Evolutionary conservation across 2,888 invertebrate species (phyloP), one percentile per base, ranked within the genome.

Genomic region (Halocaridina rubra): DNA sequence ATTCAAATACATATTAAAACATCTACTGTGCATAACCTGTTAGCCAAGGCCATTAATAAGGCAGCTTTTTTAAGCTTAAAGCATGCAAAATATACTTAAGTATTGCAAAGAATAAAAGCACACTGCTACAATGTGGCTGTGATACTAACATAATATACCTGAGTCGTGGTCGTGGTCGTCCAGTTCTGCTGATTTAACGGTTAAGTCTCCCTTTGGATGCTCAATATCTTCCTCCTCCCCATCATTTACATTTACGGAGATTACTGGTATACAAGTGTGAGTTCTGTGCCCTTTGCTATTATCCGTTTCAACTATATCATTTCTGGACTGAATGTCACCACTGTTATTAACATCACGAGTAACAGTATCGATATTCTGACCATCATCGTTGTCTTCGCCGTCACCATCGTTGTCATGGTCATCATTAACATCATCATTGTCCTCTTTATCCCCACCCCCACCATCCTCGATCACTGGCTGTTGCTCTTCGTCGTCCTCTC

Each of bases 111-210:
- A 59, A 77, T 29, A 76, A 77, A 57, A 16, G 30, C 19, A 30
- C 72, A 69, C 16, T 67, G 82, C 82, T 78, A 84, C 72, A 77
- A 39, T 71, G 64, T 67, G 69, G 85, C 29, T 80, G 80, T 85
- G 85, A 85, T 85, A 85, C 85, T 85, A 85, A 85, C 85, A 85
- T 85, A 85, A 77, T 80, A 86, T 86, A 86, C 86, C 86, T 86
- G 86, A 86, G 81, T 86, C 86, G 77, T 86, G 86, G 74, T 86
- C 86, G 78, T 81, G 81, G 74, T 86, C 86, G 27, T 86, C 86
- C 57, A 78, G 72, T 27, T 86, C 81, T 8, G 78, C 72, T 7
- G 74, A 64, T 32, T 81, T 77, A 53, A 81, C 81, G 10, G 86
- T 80, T 39, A 85, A 71, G 80, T 85, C 85, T 39, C 80, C 61